Conservation (phyloP, 1,140 invertebrate genomes). For the Tribolium madens region DNA sequence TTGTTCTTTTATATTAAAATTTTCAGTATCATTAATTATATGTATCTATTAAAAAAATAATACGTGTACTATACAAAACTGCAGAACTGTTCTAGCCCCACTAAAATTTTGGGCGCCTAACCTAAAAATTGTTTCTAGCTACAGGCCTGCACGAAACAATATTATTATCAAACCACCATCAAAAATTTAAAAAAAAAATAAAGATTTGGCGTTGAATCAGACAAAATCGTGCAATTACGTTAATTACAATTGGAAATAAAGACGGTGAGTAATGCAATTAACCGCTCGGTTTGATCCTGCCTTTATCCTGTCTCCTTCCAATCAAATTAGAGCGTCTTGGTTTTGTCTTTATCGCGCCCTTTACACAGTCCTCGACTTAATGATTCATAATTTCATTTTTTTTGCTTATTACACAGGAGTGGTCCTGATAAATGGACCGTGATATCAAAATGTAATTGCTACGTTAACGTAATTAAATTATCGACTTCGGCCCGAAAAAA, state of each 20-base stretch:
- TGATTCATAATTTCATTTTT: constrained; percentile 41
- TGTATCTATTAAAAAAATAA: too few species aligned
- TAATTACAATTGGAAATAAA: constrained; percentile 39
- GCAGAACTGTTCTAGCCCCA: too few species aligned
- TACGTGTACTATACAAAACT: too few species aligned
- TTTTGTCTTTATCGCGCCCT: constrained; percentile 40
- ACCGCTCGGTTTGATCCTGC: constrained; percentile 36
- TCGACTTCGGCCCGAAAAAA: constrained; percentile 7
- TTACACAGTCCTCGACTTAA: constrained; percentile 27
- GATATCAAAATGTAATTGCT: constrained; percentile 29
- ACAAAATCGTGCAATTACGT: constrained; percentile 13
- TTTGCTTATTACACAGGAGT: constrained; percentile 40
- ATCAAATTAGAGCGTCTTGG: constrained; percentile 36
- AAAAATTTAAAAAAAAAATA: too few species aligned
- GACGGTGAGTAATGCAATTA: constrained; percentile 42
- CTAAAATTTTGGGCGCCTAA: too few species aligned
- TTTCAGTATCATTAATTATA: too few species aligned
- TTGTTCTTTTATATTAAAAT: too few species aligned
- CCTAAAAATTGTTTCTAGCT: too few species aligned
- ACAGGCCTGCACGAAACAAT: too few species aligned
- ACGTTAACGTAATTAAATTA: constrained; percentile 37
- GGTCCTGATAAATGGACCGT: constrained; percentile 41
- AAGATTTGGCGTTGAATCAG: not conserved
- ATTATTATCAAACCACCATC: too few species aligned
- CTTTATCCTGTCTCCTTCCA: constrained; percentile 39